Percentiles rank a stretch among this genome's conserved stretches.
Evolutionary conservation across 1,140 invertebrate species (phyloP).

Genomic region (Oryctes rhinoceros): DNA sequence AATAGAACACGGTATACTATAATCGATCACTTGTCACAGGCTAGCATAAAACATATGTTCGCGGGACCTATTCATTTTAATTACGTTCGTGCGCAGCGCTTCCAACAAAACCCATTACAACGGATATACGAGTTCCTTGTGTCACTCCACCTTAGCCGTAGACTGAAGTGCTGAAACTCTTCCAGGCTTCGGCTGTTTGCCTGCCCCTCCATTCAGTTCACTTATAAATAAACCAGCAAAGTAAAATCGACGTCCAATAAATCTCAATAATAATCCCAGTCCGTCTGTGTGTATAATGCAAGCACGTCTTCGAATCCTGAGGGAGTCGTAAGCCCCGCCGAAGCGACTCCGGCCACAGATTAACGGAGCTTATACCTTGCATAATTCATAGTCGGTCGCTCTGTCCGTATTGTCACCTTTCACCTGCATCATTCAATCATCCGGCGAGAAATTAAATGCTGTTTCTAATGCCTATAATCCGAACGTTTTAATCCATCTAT

Average conservation of each 20-base stretch:
- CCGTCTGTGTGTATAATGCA: conserved; percentile 27
- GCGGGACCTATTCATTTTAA: conserved; percentile 17
- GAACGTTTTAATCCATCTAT: conserved; percentile 29
- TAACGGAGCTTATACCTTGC: conserved; percentile 49
- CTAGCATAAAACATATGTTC: conserved; percentile 23
- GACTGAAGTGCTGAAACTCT: conserved; percentile 3
- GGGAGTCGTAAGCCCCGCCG: conserved; percentile 15
- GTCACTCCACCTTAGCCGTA: neutral
- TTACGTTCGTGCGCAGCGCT: neutral
- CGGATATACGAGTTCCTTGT: conserved; percentile 24
- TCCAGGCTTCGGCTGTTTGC: conserved; percentile 6
- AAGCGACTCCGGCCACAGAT: conserved; percentile 45
- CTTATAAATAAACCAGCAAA: conserved; percentile 30
- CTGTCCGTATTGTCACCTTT: conserved; percentile 50
- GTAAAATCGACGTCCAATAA: conserved; percentile 37
- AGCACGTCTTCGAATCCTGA: conserved; percentile 27
- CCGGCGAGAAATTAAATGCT: conserved; percentile 41
- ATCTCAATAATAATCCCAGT: conserved; percentile 37
- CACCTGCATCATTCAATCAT: conserved; percentile 51
- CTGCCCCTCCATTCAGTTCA: conserved; percentile 13
- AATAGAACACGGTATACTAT: conserved; percentile 27
- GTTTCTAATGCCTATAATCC: conserved; percentile 36
- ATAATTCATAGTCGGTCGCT: conserved; percentile 48
- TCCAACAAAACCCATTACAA: conserved; percentile 17
- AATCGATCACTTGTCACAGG: conserved; percentile 24